Conservation (phyloP, 2,888 invertebrate genomes). For the Morpho helenor region DNA sequence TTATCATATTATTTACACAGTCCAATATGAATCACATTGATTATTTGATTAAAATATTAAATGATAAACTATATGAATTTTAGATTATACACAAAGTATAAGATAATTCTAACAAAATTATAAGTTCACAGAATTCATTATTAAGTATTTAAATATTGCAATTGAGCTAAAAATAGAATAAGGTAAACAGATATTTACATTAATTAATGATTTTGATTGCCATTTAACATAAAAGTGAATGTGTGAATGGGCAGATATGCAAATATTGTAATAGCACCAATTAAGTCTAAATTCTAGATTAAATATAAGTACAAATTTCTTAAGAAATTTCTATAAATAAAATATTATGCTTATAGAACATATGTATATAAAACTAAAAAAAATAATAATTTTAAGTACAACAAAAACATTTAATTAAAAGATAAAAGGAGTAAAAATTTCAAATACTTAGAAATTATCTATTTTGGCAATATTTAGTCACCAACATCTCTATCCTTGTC, state of each 20-base stretch:
- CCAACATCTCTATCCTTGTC: conserved; percentile 87
- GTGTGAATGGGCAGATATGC: not conserved
- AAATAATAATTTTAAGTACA: conserved; percentile 7
- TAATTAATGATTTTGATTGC: too few species aligned
- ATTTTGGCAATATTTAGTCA: conserved; percentile 60
- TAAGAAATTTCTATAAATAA: not conserved
- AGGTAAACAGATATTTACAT: too few species aligned
- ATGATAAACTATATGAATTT: too few species aligned
- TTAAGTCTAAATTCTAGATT: not conserved
- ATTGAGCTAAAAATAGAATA: too few species aligned
- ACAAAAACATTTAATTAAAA: not conserved
- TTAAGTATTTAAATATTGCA: too few species aligned
- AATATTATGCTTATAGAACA: conserved; percentile 4
- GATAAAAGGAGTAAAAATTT: conserved; percentile 1
- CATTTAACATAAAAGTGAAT: too few species aligned
- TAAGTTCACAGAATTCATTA: too few species aligned
- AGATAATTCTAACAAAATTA: too few species aligned
- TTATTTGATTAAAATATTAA: not conserved
- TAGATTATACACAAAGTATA: too few species aligned
- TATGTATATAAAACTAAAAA: conserved; percentile 5
- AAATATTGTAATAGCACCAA: conserved; percentile 10
- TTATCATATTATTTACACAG: not conserved
- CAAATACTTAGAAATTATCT: conserved; percentile 9
- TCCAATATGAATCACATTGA: conserved; percentile 33
- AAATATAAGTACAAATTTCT: not conserved